Conservation (phyloP, 1,140 invertebrate species). For the Zelostemma sp. region DNA sequence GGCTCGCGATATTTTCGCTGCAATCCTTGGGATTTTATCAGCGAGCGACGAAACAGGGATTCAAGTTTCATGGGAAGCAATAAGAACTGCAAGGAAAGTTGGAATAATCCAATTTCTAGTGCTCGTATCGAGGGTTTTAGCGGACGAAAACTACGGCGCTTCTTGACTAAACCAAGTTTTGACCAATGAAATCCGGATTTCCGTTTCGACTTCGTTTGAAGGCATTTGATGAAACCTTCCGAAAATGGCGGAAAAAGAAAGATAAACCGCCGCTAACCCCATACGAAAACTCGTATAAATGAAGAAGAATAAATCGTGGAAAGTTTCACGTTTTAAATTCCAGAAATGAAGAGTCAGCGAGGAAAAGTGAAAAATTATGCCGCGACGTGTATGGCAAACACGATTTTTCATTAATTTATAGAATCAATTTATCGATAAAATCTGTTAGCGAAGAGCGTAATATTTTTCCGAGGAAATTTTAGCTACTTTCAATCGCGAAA, state of each 20-base stretch:
- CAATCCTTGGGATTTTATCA: slow-evolving; percentile 37
- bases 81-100: slow-evolving; percentile 33
- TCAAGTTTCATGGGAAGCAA: slow-evolving; percentile 31
- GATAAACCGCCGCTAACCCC: neutral
- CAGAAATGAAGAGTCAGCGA: no score
- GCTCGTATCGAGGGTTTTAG: slow-evolving; percentile 37
- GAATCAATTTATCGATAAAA: no score
- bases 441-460: no score
- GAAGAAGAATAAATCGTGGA: no score
- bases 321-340: no score
- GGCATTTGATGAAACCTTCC: slow-evolving; percentile 15
- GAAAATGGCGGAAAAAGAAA: neutral
- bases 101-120: slow-evolving; percentile 43
- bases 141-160: slow-evolving; percentile 33
- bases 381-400: no score
- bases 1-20: no score
- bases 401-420: no score
- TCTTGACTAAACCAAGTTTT: slow-evolving; percentile 35
- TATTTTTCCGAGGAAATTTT: no score
- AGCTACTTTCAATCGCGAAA: no score
- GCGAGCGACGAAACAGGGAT: slow-evolving; percentile 38
- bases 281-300: no score
- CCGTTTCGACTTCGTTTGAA: slow-evolving; percentile 45
- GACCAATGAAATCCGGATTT: slow-evolving; percentile 48
- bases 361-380: no score